Evolutionary conservation across 1,140 invertebrate genomes (phyloP).

Genomic region (Pristionchus pacificus): DNA sequence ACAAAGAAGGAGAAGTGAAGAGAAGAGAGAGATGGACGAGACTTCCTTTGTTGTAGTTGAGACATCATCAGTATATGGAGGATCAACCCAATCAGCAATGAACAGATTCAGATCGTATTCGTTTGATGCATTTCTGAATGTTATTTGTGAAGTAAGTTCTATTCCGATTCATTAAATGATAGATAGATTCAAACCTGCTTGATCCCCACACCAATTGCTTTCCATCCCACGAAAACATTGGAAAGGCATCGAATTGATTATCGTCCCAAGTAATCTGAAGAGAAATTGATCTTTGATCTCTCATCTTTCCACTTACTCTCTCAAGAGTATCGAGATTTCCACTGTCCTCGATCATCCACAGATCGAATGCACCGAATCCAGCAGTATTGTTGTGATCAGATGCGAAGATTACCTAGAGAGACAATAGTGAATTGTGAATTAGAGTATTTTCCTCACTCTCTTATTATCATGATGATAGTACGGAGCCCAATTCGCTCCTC

Average conservation of each 20-base stretch:
- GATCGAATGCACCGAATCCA: conserved; percentile 39
- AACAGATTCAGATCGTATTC: conserved; percentile 41
- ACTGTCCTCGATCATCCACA: conserved; percentile 40
- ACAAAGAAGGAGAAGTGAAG: not conserved
- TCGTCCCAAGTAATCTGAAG: conserved; percentile 36
- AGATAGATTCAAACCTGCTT: conserved; percentile 16
- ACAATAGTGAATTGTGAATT: not conserved
- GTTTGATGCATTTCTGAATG: conserved; percentile 14
- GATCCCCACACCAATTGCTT: conserved; percentile 42
- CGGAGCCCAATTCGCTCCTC: conserved; percentile 44
- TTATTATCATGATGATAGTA: conserved; percentile 46
- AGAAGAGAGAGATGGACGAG: not conserved
- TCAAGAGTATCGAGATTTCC: conserved; percentile 36
- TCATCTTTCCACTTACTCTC: conserved; percentile 8
- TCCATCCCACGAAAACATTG: conserved; percentile 39
- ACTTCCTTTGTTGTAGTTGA: not conserved
- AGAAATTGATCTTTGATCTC: not conserved
- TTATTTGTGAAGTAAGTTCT: not conserved
- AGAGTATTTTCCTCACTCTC: conserved; percentile 1
- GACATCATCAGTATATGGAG: not conserved
- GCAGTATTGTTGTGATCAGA: conserved; percentile 34
- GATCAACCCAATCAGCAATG: conserved; percentile 41
- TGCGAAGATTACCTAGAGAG: conserved; percentile 31
- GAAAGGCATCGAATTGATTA: conserved; percentile 39
- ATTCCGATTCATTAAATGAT: not conserved